These are phyloP conservation scores for Phocides pigmalion DNA, from an alignment of 1,140 invertebrate genomes.

Conservation along the genomic window DNA sequence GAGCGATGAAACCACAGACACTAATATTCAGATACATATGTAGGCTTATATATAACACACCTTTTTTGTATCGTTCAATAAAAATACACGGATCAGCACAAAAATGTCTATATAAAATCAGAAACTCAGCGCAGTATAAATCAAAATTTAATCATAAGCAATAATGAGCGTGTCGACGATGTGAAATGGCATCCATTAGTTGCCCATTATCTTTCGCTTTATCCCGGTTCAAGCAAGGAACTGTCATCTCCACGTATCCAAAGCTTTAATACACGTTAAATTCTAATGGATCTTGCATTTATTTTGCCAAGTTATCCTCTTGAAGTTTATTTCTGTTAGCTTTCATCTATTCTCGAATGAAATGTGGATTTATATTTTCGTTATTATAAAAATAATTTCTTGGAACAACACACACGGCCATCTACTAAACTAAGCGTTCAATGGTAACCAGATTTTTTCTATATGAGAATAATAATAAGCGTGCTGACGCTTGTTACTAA, in stretches of 20 bases:
- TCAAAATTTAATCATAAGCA: not conserved
- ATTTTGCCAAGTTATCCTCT: not conserved
- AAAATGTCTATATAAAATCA: not conserved
- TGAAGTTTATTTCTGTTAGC: not conserved
- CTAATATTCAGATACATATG: no score
- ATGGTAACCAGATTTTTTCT: no score
- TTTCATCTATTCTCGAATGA: not conserved
- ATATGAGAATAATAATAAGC: no score
- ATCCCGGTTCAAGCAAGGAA: not conserved
- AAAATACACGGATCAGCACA: no score
- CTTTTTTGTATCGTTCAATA: no score
- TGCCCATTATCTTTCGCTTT: constrained; percentile 3
- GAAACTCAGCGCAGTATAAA: not conserved
- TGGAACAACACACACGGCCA: no score
- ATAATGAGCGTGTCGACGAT: not conserved
- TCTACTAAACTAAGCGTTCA: no score
- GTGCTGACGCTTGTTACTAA: no score
- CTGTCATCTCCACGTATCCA: not conserved
- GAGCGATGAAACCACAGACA: no score
- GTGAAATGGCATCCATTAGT: not conserved
- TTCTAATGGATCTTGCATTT: constrained; percentile 1
- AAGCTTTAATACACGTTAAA: not conserved
- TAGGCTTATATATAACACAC: no score
- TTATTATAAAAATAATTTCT: no score
- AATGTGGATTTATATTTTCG: not conserved